Evolutionary conservation across 1,140 invertebrate genomes (phyloP).

Genomic region (Heliconius hewitsoni): DNA sequence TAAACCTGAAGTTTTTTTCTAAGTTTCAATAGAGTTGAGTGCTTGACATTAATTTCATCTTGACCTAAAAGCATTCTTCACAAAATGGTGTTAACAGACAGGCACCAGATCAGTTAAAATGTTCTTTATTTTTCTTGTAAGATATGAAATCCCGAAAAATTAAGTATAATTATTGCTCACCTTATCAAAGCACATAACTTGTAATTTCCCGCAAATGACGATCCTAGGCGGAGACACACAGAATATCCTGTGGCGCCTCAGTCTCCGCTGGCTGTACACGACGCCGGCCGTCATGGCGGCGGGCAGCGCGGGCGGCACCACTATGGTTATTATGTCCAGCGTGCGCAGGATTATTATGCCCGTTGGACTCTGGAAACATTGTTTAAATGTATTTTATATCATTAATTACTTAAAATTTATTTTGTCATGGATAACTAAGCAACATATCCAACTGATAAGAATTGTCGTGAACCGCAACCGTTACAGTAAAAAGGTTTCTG

Average conservation of each 20-base stretch:
- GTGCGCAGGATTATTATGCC: slow-evolving; percentile 83
- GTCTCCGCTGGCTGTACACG: slow-evolving; percentile 90
- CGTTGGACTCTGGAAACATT: slow-evolving; percentile 59
- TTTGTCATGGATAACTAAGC: neutral
- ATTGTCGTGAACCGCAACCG: no score
- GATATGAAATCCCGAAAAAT: no score
- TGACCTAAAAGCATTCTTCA: no score
- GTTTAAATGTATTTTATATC: neutral
- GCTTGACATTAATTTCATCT: no score
- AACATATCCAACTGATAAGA: no score
- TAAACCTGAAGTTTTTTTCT: no score
- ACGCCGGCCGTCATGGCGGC: slow-evolving; percentile 96
- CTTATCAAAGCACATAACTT: slow-evolving; percentile 98
- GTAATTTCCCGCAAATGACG: slow-evolving; percentile 93
- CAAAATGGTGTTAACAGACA: no score
- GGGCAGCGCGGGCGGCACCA: slow-evolving; percentile 95
- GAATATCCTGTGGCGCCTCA: slow-evolving; percentile 91
- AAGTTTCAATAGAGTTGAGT: no score
- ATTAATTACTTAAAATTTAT: neutral
- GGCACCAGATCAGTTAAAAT: no score
- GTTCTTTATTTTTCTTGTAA: neutral
- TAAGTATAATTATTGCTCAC: slow-evolving; percentile 60
- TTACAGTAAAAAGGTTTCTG: neutral
- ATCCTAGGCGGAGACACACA: slow-evolving; percentile 95
- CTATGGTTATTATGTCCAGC: slow-evolving; percentile 96